A percentile compares a stretch with the other conserved stretches of the same genome.
phyloP scores from a whole-genome alignment of 2,113 vertebrate genomes.

The Corythaixoides concolor region DNA sequence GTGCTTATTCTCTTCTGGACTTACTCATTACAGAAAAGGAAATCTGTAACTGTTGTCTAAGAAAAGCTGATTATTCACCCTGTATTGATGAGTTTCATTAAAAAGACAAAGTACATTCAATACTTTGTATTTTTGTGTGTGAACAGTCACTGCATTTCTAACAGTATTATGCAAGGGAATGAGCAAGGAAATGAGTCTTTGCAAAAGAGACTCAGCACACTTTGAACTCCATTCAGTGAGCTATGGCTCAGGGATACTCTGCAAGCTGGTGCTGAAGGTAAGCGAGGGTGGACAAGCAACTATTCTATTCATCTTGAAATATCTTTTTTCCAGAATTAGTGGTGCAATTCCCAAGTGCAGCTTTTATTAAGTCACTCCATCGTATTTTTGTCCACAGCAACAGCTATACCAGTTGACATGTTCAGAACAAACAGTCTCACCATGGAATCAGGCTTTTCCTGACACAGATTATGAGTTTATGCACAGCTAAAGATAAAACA shows the following conservation, averaged over 20 bases:
- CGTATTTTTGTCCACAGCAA: background rate
- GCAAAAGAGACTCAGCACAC: background rate
- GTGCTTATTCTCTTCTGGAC: background rate
- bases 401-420: background rate
- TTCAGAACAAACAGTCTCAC: background rate
- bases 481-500: background rate
- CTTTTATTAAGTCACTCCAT: background rate
- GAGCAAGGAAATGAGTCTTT: background rate
- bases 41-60: background rate
- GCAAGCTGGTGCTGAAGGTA: background rate
- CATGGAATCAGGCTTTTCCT: background rate
- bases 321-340: background rate
- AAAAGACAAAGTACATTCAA: background rate
- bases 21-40: background rate
- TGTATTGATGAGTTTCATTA: background rate
- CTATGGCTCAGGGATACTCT: background rate
- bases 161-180: background rate
- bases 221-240: background rate
- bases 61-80: background rate
- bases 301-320: background rate
- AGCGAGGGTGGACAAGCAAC: background rate
- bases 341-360: background rate
- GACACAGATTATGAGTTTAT: background rate
- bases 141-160: background rate
- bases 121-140: background rate